phyloP scores from a whole-genome alignment of 2,113 vertebrate species.

The Clinocottus analis region DNA sequence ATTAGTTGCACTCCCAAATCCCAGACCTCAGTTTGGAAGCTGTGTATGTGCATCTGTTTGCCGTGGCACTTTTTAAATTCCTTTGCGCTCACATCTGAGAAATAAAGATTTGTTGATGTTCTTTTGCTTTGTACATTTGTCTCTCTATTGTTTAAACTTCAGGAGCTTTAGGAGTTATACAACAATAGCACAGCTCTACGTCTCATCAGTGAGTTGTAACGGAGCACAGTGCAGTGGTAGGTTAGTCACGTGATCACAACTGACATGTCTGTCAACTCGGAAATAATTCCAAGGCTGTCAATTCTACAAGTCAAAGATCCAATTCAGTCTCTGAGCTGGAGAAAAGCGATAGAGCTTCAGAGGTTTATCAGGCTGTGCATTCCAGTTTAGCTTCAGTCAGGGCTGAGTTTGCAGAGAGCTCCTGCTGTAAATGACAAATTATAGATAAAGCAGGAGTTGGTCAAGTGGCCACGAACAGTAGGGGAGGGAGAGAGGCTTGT shows the following conservation, averaged over 20 bases:
- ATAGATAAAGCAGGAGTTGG: conserved; percentile 28
- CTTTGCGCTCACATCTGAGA: conserved; percentile 41
- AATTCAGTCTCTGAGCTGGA: conserved; percentile 19
- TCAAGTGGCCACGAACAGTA: conserved; percentile 9
- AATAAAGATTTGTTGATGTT: conserved; percentile 27
- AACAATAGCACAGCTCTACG: conserved; percentile 15
- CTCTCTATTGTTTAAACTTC: conserved; percentile 11
- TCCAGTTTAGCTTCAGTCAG: conserved; percentile 35
- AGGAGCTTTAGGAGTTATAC: conserved; percentile 31
- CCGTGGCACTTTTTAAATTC: conserved; percentile 31
- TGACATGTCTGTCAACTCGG: conserved; percentile 20
- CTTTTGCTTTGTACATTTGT: conserved; percentile 34
- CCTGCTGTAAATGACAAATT: conserved; percentile 32
- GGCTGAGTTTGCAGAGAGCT: conserved; percentile 43
- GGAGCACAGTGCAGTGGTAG: conserved; percentile 10
- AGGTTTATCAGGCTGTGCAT: conserved; percentile 21
- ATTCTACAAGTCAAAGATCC: conserved; percentile 20
- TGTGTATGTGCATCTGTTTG: conserved; percentile 10
- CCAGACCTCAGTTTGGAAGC: conserved; percentile 19
- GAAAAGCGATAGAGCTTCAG: conserved; percentile 12
- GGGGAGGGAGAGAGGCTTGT: conserved; percentile 45
- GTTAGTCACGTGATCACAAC: conserved; percentile 18
- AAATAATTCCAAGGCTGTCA: conserved; percentile 35
- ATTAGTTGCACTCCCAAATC: conserved; percentile 23
- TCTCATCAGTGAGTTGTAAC: conserved; percentile 31